phyloP scores from a whole-genome alignment of 2,113 vertebrate species.

The Leptocoma aspasia region DNA sequence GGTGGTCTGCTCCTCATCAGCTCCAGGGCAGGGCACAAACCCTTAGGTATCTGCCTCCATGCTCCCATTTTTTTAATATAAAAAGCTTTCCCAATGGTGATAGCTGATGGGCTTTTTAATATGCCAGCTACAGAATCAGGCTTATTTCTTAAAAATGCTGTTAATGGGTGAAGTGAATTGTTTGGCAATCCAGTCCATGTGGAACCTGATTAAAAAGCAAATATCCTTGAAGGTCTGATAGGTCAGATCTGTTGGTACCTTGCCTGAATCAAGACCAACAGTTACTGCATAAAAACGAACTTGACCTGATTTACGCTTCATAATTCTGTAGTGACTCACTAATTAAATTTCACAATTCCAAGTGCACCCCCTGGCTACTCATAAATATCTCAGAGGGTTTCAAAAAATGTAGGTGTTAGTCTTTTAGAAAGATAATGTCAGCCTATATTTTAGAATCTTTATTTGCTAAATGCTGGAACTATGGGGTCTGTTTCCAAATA shows the following conservation, averaged over 20 bases:
- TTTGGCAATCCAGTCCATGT: neutral
- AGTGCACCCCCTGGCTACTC: conserved; percentile 46
- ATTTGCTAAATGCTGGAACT: conserved; percentile 27
- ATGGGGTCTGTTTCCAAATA: conserved; percentile 37
- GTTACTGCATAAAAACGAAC: conserved; percentile 25
- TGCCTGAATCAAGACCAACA: neutral
- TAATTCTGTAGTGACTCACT: conserved; percentile 52
- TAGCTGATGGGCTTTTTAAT: neutral
- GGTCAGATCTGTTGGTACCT: neutral
- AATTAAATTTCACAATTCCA: conserved; percentile 62
- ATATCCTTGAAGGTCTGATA: neutral
- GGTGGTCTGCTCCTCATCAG: neutral
- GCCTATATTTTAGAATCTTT: conserved; percentile 29
- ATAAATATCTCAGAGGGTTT: conserved; percentile 49
- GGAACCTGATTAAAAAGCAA: neutral
- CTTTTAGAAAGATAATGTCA: conserved; percentile 27
- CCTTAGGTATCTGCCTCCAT: neutral
- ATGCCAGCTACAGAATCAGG: neutral
- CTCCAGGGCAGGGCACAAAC: neutral
- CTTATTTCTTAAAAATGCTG: neutral
- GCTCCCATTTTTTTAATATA: neutral
- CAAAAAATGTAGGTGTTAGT: conserved; percentile 36
- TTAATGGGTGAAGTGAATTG: neutral
- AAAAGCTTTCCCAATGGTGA: neutral
- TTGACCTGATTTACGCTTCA: conserved; percentile 24